Evolutionary conservation across 1,140 invertebrate genomes (phyloP).

Genomic region (Dreissena polymorpha): DNA sequence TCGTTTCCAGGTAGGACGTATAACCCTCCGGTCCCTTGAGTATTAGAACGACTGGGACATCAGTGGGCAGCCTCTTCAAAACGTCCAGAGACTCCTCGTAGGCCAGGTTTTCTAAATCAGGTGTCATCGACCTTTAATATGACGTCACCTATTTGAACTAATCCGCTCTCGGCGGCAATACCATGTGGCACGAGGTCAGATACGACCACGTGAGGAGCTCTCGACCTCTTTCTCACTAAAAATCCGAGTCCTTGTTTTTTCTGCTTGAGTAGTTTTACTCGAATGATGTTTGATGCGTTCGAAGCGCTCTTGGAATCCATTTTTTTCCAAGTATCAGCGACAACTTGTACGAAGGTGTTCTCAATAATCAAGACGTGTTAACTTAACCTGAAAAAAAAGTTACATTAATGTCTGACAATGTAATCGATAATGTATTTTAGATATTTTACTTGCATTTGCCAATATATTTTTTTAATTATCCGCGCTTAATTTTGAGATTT

Average conservation of each 20-base stretch:
- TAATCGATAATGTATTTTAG: too few species aligned
- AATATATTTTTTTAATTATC: too few species aligned
- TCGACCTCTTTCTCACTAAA: conserved; percentile 69
- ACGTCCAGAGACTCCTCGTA: conserved; percentile 72
- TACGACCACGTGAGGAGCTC: conserved; percentile 70
- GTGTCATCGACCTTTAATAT: conserved; percentile 75
- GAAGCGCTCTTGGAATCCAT: conserved; percentile 47
- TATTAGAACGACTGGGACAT: conserved; percentile 67
- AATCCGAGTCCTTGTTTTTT: conserved; percentile 72
- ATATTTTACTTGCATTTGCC: too few species aligned
- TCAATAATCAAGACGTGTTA: too few species aligned
- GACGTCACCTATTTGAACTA: conserved; percentile 73
- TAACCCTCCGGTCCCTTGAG: conserved; percentile 72
- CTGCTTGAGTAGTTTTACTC: conserved; percentile 73
- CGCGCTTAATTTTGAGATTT: too few species aligned
- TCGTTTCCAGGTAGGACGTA: conserved; percentile 73
- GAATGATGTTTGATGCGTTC: conserved; percentile 66
- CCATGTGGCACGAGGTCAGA: conserved; percentile 71
- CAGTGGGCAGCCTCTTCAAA: conserved; percentile 68
- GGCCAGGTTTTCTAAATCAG: conserved; percentile 67
- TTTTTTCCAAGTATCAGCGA: neutral
- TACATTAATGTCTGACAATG: too few species aligned
- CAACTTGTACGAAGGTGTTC: neutral
- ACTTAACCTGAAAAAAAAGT: too few species aligned
- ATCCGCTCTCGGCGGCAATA: conserved; percentile 71